phyloP scores from a whole-genome alignment of 2,888 invertebrate genomes.

The Tubiluchus corallicola region DNA sequence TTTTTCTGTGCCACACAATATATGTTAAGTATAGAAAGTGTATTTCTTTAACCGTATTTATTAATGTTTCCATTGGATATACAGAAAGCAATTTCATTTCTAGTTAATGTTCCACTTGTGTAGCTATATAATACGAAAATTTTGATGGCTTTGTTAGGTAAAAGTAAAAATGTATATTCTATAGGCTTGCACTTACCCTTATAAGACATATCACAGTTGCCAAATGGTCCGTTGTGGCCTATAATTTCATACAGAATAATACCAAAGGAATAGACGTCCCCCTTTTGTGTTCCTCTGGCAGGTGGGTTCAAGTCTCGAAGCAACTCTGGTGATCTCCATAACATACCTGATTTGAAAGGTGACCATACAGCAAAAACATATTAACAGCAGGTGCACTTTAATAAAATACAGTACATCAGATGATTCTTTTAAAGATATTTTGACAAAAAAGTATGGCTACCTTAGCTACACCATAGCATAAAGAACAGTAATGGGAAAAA shows the following conservation, averaged over 20 bases:
- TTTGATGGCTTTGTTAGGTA: no score
- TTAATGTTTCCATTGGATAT: no score
- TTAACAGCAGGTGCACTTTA: slow-evolving; percentile 31
- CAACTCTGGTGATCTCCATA: slow-evolving; percentile 93
- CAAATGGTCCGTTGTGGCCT: slow-evolving; percentile 69
- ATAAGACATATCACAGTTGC: slow-evolving; percentile 52
- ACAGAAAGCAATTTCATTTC: no score
- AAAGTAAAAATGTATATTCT: no score
- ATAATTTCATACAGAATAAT: slow-evolving; percentile 86
- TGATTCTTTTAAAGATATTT: not conserved
- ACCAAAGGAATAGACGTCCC: slow-evolving; percentile 88
- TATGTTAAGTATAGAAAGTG: no score
- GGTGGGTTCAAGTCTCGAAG: slow-evolving; percentile 41
- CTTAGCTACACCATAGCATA: no score
- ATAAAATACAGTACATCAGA: not conserved
- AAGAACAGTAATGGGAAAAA: no score
- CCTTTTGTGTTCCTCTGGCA: slow-evolving; percentile 59
- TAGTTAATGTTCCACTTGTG: no score
- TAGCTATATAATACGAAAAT: no score
- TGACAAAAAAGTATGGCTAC: not conserved
- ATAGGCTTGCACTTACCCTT: slow-evolving; percentile 46
- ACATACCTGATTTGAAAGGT: slow-evolving; percentile 39
- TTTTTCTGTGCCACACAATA: no score
- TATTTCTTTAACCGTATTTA: no score
- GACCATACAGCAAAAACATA: not conserved